Percentiles rank a stretch among this genome's conserved stretches.
These are phyloP conservation scores for Delphinapterus leucas DNA, from an alignment of 2,113 vertebrate species.

Conservation along the genomic window DNA sequence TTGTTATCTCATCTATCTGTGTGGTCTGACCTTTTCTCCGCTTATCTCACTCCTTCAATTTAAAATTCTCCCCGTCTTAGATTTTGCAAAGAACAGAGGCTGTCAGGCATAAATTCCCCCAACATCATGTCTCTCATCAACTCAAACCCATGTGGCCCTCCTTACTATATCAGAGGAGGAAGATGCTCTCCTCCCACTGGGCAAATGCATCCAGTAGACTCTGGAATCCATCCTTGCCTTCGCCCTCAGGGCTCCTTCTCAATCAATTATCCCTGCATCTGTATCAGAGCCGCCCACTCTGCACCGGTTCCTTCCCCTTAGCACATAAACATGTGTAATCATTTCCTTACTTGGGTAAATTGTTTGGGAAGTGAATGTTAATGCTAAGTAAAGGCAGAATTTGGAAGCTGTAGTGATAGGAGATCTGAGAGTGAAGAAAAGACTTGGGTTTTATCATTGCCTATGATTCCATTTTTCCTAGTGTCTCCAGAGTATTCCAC, in stretches of 20 bases:
- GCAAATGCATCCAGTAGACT: background rate
- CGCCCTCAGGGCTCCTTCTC: background rate
- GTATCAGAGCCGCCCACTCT: background rate
- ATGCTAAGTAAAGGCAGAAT: constrained; percentile 7
- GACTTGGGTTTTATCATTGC: constrained; percentile 44
- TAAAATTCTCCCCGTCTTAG: background rate
- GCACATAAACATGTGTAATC: constrained; percentile 57
- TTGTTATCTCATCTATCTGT: background rate
- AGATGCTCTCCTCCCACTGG: background rate
- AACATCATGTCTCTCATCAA: background rate
- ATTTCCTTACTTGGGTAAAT: constrained; percentile 61
- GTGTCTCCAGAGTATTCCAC: constrained; percentile 26
- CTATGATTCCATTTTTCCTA: constrained; percentile 50
- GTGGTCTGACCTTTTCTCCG: background rate
- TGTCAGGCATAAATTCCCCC: background rate
- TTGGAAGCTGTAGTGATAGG: background rate
- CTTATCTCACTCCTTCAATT: background rate
- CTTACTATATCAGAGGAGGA: background rate
- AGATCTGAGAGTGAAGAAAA: constrained; percentile 20
- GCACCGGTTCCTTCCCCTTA: background rate
- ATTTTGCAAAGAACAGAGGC: background rate
- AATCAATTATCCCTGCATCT: constrained; percentile 38
- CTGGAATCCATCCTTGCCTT: constrained; percentile 58
- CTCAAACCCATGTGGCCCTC: background rate
- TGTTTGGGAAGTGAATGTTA: constrained; percentile 53